Conservation (phyloP, 2,888 invertebrate genomes). For the Aphodius granarius region DNA sequence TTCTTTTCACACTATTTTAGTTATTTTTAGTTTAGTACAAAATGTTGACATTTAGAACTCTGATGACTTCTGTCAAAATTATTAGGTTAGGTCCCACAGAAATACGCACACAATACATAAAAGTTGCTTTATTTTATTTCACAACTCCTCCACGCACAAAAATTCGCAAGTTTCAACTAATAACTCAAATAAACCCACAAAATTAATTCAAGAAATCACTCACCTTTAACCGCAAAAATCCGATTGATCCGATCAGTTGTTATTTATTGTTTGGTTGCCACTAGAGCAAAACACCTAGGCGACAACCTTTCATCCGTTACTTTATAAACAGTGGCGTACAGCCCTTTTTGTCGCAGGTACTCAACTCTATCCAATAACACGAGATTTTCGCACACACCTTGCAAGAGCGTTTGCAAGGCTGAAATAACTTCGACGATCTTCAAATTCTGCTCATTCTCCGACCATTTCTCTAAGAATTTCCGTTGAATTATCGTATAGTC, state of each 20-base stretch:
- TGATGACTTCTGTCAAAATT: too few relatives aligned
- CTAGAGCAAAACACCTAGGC: constrained; percentile 66
- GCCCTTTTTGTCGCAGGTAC: constrained; percentile 51
- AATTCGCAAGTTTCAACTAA: too few relatives aligned
- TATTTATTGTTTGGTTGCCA: constrained; percentile 20
- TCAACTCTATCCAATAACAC: constrained; percentile 59
- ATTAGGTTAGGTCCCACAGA: too few relatives aligned
- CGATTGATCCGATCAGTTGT: not conserved
- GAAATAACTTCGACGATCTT: constrained; percentile 53
- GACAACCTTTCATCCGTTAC: constrained; percentile 65
- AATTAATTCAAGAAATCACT: too few relatives aligned
- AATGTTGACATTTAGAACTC: too few relatives aligned
- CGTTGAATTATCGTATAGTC: constrained; percentile 17
- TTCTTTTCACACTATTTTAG: too few relatives aligned
- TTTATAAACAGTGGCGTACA: constrained; percentile 58
- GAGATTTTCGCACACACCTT: constrained; percentile 62
- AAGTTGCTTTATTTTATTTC: too few relatives aligned
- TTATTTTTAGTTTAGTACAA: too few relatives aligned
- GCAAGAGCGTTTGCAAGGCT: constrained; percentile 56
- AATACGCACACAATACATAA: too few relatives aligned
- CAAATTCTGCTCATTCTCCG: constrained; percentile 43
- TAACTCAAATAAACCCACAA: not conserved
- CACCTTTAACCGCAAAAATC: not conserved
- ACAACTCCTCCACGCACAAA: too few relatives aligned
- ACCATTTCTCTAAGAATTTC: constrained; percentile 47